phyloP scores from a whole-genome alignment of 2,113 vertebrate species.

The Myodes glareolus region DNA sequence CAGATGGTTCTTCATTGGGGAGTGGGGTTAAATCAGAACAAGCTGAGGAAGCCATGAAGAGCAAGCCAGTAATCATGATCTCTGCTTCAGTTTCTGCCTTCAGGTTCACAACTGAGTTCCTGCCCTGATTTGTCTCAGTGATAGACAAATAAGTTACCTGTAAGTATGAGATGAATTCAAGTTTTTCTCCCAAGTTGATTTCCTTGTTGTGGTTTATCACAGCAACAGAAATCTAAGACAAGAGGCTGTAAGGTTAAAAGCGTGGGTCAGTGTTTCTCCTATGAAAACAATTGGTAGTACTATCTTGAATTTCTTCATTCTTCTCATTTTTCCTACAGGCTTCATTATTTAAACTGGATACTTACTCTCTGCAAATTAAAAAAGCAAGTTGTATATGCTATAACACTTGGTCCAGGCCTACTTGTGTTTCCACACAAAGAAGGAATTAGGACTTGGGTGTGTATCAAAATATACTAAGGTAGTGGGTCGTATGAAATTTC shows the following conservation, averaged over 20 bases:
- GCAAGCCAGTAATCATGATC: neutral
- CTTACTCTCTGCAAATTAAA: neutral
- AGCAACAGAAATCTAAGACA: neutral
- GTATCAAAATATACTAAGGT: neutral
- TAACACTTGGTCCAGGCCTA: neutral
- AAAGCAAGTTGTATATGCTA: neutral
- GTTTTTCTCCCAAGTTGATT: neutral
- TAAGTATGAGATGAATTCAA: neutral
- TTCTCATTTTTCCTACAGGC: constrained; percentile 15
- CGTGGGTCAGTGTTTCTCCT: neutral
- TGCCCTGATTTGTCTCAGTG: neutral
- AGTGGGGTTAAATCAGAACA: fast-evolving
- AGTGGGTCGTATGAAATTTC: neutral
- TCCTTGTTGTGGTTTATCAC: neutral
- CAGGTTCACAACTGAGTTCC: neutral
- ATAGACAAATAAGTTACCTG: too few relatives aligned
- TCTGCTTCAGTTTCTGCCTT: neutral
- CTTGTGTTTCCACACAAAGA: neutral
- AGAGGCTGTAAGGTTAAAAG: neutral
- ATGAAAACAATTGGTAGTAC: neutral
- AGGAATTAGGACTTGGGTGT: neutral
- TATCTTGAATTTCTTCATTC: neutral
- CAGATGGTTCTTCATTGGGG: too few relatives aligned
- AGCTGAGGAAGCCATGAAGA: neutral
- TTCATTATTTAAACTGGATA: constrained; percentile 18